These are phyloP conservation scores for Drosophila kuntzei DNA, from an alignment of 2,888 invertebrate genomes.

Conservation along the genomic window DNA sequence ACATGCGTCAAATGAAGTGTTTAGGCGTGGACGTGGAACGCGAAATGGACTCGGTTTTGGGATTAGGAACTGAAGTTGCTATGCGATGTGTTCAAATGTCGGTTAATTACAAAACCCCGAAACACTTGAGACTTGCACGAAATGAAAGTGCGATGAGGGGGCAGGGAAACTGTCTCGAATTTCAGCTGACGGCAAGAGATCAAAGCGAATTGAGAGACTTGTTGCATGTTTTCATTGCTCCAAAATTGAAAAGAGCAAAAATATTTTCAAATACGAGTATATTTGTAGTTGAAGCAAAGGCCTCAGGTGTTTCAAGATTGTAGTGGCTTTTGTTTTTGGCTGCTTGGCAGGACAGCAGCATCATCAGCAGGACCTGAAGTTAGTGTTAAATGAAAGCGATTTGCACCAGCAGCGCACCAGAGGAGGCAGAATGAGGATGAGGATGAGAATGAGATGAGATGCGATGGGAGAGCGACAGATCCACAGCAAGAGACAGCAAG, in stretches of 20 bases:
- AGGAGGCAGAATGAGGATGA: conserved; percentile 42
- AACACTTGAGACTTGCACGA: conserved; percentile 54
- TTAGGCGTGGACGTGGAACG: conserved; percentile 59
- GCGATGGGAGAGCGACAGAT: conserved; percentile 28
- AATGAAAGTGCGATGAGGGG: conserved; percentile 21
- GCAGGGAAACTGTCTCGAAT: conserved; percentile 56
- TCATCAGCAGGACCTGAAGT: conserved; percentile 35
- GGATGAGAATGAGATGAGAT: background rate
- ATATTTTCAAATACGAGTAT: background rate
- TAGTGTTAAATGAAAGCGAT: conserved; percentile 73
- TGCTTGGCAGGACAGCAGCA: conserved; percentile 37
- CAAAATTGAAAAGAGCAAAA: conserved; percentile 30
- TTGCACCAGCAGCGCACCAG: conserved; percentile 77
- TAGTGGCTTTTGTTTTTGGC: conserved; percentile 43
- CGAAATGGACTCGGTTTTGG: conserved; percentile 14
- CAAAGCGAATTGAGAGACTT: conserved; percentile 58
- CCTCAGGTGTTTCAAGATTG: conserved; percentile 51
- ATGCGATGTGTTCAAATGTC: conserved; percentile 72
- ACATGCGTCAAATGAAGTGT: conserved; percentile 67
- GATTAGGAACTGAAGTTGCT: conserved; percentile 1
- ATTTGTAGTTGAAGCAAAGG: background rate
- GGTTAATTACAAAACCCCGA: conserved; percentile 79
- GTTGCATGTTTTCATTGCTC: conserved; percentile 59
- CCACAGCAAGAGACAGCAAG: conserved; percentile 48
- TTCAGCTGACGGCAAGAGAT: conserved; percentile 58